Percentiles rank a stretch among this genome's conserved stretches.
Evolutionary conservation across 2,113 vertebrate genomes (phyloP).

Genomic region (Hydropotes inermis): DNA sequence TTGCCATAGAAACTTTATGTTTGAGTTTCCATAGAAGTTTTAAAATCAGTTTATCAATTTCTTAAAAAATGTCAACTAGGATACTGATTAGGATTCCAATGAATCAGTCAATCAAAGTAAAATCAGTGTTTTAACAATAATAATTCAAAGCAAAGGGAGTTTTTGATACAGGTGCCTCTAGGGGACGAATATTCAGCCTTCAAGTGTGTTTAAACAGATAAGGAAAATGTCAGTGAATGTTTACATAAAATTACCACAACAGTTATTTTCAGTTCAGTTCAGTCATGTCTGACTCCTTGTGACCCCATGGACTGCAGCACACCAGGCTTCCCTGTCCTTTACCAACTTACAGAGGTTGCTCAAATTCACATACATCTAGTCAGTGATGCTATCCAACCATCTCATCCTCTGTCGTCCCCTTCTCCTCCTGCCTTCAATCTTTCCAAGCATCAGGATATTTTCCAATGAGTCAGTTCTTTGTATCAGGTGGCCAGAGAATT

Average conservation of each 20-base stretch:
- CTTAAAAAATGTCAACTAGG: background rate
- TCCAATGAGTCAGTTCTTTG: background rate
- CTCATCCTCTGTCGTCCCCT: background rate
- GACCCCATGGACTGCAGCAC: background rate
- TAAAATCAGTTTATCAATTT: background rate
- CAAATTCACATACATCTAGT: background rate
- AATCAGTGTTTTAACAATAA: background rate
- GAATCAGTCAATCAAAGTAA: background rate
- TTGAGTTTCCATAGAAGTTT: background rate
- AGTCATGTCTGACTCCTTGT: rapidly evolving
- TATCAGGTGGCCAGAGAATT: background rate
- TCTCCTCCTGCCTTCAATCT: background rate
- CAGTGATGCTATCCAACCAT: background rate
- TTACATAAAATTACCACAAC: background rate
- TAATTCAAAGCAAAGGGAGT: background rate
- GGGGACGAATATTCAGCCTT: background rate
- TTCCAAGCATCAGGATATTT: background rate
- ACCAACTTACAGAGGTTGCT: background rate
- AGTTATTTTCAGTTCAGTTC: background rate
- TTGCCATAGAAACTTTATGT: background rate
- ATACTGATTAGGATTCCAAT: background rate
- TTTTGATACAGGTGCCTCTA: background rate
- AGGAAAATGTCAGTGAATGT: background rate
- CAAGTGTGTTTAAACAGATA: background rate
- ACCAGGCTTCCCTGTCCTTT: background rate